Evolutionary conservation across 2,797 vertebrate species (phyloP), one percentile per base, ranked within the genome.

Genomic region (Gila robusta): DNA sequence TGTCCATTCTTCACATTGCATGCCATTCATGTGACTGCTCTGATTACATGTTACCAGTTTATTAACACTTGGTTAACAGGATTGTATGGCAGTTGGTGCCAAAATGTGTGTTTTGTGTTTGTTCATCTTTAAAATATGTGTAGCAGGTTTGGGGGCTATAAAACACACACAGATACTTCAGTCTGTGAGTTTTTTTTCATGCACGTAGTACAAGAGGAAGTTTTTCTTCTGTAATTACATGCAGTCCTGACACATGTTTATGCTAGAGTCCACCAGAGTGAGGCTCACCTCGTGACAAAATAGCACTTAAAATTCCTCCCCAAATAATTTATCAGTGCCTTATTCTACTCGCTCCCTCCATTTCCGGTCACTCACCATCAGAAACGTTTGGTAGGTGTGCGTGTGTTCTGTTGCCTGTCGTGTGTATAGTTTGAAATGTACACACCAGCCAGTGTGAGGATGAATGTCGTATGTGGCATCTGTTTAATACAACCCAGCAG

Each of bases 201-300:
- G 88, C 91, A 89, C 87, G 79, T 85, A 88, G 92, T 86, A 82
- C 82, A 73, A 87, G 91, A 93, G 94, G 95, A 96, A 93, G 94
- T 95, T 95, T 94, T 87, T 93, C 92, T 93, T 91, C 94, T 94
- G 92, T 96, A 96, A 95, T 96, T 95, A 95, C 93, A 92, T 92
- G 93, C 94, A 94, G 94, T 94, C 93, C 93, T 94, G 92, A 95
- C 94, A 94, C 93, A 93, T 95, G 94, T 95, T 96, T 95, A 94
- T 92, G 92, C 93, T 91, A 90, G 93, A 91, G 92, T 93, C 82
- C 93, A 92, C 92, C 93, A 93, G 93, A 93, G 92, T 90, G 92
- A 91, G 90, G 91, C 88, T 94, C 93, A 86, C 88, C 91, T 95
- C 93, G 93, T 95, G 93, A 95, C 93, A 95, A 93, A 95, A 94